Conservation (phyloP, 64 coral and sea anemone genomes). For the Platygyra sinensis region DNA sequence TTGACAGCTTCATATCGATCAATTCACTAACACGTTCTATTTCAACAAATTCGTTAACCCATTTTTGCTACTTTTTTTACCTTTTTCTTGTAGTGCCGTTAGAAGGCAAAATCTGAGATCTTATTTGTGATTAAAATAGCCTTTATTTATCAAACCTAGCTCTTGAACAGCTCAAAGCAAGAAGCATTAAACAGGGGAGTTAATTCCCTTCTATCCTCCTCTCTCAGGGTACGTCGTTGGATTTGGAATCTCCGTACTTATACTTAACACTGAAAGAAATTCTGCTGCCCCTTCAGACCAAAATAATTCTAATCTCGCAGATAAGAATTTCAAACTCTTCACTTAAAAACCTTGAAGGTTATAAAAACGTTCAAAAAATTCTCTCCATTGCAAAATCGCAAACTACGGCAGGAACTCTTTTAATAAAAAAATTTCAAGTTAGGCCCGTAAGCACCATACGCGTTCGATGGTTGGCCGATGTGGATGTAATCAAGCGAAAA, state of each 20-base stretch:
- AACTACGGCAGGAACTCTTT: not conserved
- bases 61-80: too few species aligned
- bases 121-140: too few species aligned
- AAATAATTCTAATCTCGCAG: not conserved
- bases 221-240: not conserved
- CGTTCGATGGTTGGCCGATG: not conserved
- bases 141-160: too few species aligned
- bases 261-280: not conserved
- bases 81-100: too few species aligned
- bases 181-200: too few species aligned
- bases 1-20: too few species aligned
- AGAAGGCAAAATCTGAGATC: too few species aligned
- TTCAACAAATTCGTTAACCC: too few species aligned
- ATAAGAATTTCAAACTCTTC: conserved; percentile 13
- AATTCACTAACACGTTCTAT: too few species aligned
- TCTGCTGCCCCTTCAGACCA: not conserved
- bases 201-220: too few species aligned
- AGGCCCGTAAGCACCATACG: not conserved
- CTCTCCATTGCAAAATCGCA: not conserved
- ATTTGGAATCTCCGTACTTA: not conserved
- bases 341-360: not conserved
- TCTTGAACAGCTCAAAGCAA: too few species aligned
- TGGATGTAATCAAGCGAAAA: not conserved
- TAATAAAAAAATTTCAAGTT: not conserved
- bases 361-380: not conserved